phyloP scores from a whole-genome alignment of 2,888 invertebrate species.

The Chrysolina haemoptera region DNA sequence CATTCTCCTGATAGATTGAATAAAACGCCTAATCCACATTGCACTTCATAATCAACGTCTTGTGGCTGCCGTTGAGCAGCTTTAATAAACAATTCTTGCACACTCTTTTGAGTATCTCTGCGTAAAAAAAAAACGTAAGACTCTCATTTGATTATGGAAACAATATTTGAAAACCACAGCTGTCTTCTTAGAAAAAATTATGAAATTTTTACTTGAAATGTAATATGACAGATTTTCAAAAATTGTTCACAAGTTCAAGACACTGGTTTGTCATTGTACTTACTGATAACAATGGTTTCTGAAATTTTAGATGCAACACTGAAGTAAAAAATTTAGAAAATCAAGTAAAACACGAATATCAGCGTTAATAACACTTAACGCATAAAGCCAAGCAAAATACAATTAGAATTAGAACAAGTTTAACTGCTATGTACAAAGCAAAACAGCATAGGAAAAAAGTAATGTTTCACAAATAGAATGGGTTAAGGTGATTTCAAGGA shows the following conservation, averaged over 20 bases:
- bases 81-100: constrained; percentile 83
- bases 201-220: background rate
- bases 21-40: constrained; percentile 94
- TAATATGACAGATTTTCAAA: constrained; percentile 22
- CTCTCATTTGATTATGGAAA: constrained; percentile 6
- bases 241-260: constrained; percentile 23
- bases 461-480: constrained; percentile 26
- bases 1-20: constrained; percentile 96
- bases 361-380: background rate
- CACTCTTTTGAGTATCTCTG: constrained; percentile 75
- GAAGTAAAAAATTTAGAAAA: background rate
- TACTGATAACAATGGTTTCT: constrained; percentile 11
- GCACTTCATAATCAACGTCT: constrained; percentile 90
- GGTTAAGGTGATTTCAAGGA: background rate
- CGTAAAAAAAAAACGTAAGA: constrained; percentile 18
- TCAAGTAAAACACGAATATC: background rate
- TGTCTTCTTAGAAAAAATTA: background rate
- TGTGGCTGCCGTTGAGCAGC: constrained; percentile 85
- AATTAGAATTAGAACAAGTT: background rate
- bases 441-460: background rate
- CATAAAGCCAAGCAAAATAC: background rate
- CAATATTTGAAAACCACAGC: constrained; percentile 34
- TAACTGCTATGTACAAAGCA: constrained; percentile 32
- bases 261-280: constrained; percentile 15
- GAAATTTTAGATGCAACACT: background rate